A percentile compares a stretch with the other conserved stretches of the same genome.
Conservation (phyloP, 2,888 invertebrate genomes). For the Brachyptera risi region DNA sequence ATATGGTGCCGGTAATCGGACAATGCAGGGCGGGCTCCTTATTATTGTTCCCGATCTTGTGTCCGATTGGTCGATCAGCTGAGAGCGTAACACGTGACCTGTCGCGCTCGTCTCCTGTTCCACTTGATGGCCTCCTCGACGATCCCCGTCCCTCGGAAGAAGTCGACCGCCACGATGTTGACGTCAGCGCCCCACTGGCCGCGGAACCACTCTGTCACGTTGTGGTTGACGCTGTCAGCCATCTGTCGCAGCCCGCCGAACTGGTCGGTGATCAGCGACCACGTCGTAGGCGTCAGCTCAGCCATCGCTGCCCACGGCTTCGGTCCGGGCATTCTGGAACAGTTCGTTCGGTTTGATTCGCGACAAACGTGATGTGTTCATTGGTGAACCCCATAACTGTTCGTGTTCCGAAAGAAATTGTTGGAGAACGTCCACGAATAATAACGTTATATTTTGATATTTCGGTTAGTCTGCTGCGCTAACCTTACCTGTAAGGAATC, state of each 20-base stretch:
- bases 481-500: too few relatives aligned
- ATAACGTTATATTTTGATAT: too few relatives aligned
- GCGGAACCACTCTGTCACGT: conserved; percentile 63
- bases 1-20: too few relatives aligned
- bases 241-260: conserved; percentile 59
- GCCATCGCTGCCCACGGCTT: conserved; percentile 63
- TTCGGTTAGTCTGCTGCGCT: too few relatives aligned
- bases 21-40: too few relatives aligned
- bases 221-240: conserved; percentile 64
- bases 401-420: too few relatives aligned
- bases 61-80: background rate
- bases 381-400: too few relatives aligned
- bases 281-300: conserved; percentile 63
- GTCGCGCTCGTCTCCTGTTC: conserved; percentile 31
- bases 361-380: too few relatives aligned
- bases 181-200: conserved; percentile 44
- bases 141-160: conserved; percentile 66
- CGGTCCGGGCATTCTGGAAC: conserved; percentile 25
- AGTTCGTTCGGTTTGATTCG: too few relatives aligned
- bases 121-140: conserved; percentile 48
- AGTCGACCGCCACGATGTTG: conserved; percentile 71
- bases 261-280: conserved; percentile 57
- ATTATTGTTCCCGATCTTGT: too few relatives aligned
- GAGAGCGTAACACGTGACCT: background rate
- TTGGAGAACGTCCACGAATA: too few relatives aligned